phyloP scores from a whole-genome alignment of 2,113 vertebrate genomes.

The Cyanoderma ruficeps region DNA sequence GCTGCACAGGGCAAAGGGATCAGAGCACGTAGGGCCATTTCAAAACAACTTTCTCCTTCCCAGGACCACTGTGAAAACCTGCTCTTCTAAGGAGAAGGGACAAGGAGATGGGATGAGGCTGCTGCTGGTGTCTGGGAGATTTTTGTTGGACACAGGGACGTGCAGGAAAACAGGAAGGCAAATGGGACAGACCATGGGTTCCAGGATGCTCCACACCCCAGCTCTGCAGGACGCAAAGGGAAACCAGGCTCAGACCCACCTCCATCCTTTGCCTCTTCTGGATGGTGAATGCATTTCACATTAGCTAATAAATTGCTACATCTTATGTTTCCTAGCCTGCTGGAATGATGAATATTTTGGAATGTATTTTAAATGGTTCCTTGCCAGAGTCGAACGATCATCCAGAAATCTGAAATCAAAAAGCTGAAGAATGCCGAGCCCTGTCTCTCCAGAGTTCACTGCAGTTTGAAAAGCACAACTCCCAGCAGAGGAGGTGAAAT shows the following conservation, averaged over 20 bases:
- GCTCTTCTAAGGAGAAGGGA: background rate
- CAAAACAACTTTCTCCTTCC: background rate
- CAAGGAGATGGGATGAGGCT: background rate
- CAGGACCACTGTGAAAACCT: background rate
- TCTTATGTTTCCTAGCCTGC: constrained; percentile 61
- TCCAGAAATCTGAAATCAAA: constrained; percentile 66
- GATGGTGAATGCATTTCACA: constrained; percentile 5
- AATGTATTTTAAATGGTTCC: constrained; percentile 71
- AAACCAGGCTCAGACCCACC: background rate
- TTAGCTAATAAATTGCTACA: constrained; percentile 65
- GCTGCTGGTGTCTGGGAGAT: background rate
- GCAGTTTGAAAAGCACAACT: constrained; percentile 44
- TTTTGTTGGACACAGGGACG: background rate
- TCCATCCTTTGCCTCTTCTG: constrained; percentile 32
- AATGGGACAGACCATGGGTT: background rate
- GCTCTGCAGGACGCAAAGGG: background rate
- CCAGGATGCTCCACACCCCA: background rate
- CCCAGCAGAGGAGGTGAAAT: constrained; percentile 22
- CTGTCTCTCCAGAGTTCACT: constrained; percentile 33
- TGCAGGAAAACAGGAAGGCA: background rate
- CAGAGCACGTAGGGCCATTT: background rate
- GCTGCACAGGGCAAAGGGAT: background rate
- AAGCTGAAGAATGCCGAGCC: constrained; percentile 56
- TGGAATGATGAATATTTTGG: constrained; percentile 69
- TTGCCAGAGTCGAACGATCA: constrained; percentile 69